Base-by-base conservation (phyloP, 2,888 invertebrate genomes). In the Galerucella pusilla region DNA sequence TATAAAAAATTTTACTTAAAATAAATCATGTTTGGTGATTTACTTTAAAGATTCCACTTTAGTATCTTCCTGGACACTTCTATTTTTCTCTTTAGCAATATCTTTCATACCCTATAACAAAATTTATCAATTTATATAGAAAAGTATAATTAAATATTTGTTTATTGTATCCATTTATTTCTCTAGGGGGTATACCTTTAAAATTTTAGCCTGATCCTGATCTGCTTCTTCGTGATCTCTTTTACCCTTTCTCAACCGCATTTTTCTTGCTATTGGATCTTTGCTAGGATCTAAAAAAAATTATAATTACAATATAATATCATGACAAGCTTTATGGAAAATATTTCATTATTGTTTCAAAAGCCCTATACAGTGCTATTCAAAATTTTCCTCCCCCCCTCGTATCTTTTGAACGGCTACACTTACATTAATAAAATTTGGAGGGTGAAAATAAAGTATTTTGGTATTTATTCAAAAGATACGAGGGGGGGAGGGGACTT, bases 181-280 rank as follows among this genome's bases (percentile, higher is more conserved):
- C 35, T 42, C 4, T 28, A 28, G 28, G 2, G 4, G 2, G 35
- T 35, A 42, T 74, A 85, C 94, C 89, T 96, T 95, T 2, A 97
- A 89, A 82, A 97, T 97, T 88, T 97, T 95, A 0, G 94, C 94
- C 87, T 95, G 94, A 86, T 94, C 95, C 81, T 94, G 94, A 81
- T 96, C 96, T 76, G 94, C 96, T 85, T 92, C 94, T 80, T 93
- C 93, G 79, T 95, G 92, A 88, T 95, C 91, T 84, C 96, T 91
- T 45, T 94, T 90, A 0, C 96, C 94, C 78, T 96, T 91, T 59
- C 97, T 91, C 42, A 98, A 88, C 5, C 98, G 92, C 88, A 98
- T 92, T 89, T 98, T 98, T 46, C 99, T 91, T 0, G 98, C 98
- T 81, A 98, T 96, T 2, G 98, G 97, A 89, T 99, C 99, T 85